Evolutionary conservation across 1,140 invertebrate genomes (phyloP).

Genomic region (Macrostomum lignano): DNA sequence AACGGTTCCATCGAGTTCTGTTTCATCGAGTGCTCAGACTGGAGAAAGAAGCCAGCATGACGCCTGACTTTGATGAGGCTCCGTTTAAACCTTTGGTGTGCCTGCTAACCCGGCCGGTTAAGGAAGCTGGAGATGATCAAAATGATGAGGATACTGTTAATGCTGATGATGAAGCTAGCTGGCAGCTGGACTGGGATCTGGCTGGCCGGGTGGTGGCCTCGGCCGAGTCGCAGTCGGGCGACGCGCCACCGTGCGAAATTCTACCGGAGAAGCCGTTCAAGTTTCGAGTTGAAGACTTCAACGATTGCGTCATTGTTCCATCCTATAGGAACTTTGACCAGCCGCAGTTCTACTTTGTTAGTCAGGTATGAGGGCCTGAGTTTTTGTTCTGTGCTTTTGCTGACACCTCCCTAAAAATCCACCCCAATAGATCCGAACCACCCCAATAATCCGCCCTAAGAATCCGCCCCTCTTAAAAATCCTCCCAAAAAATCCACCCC

Average conservation of each 20-base stretch:
- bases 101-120: background rate
- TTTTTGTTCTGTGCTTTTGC: background rate
- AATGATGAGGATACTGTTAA: conserved; percentile 2
- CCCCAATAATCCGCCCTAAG: background rate
- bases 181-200: conserved; percentile 8
- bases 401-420: background rate
- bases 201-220: conserved; percentile 4
- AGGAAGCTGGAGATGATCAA: conserved; percentile 1
- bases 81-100: background rate
- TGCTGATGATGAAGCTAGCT: conserved; percentile 1
- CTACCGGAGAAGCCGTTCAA: conserved; percentile 32
- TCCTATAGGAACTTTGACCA: conserved; percentile 92
- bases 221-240: no score
- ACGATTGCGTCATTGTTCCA: conserved; percentile 85
- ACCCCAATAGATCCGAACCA: background rate
- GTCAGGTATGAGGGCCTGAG: conserved; percentile 6
- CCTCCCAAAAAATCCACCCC: background rate
- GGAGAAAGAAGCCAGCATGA: conserved; percentile 37
- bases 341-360: conserved; percentile 36
- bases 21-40: conserved; percentile 63
- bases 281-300: conserved; percentile 41
- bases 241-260: no score
- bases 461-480: background rate
- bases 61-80: background rate
- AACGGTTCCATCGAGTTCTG: conserved; percentile 64